phyloP scores from a whole-genome alignment of 2,797 vertebrate genomes.

The Xiphorhynchus erythropygius region DNA sequence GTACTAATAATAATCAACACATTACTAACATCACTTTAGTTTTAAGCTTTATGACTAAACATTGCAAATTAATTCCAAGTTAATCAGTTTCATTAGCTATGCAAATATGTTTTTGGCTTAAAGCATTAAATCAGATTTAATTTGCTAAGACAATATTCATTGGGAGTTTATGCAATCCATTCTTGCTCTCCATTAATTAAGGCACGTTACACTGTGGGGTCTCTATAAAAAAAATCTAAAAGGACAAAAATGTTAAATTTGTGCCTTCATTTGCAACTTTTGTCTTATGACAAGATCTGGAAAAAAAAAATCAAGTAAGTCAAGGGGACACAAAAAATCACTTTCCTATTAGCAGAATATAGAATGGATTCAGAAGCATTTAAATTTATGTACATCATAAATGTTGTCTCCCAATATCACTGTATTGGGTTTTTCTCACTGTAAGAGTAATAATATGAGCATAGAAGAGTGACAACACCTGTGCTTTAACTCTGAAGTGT shows the following conservation, averaged over 20 bases:
- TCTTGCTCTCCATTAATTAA: slow-evolving; percentile 32
- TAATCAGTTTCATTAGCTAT: slow-evolving; percentile 65
- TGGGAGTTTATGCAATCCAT: background rate
- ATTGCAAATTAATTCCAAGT: slow-evolving; percentile 65
- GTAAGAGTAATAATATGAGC: background rate
- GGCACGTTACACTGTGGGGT: background rate
- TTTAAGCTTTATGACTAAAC: slow-evolving; percentile 55
- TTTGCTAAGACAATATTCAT: slow-evolving; percentile 42
- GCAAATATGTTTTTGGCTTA: slow-evolving; percentile 63
- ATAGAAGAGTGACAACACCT: background rate
- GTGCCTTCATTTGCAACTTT: background rate
- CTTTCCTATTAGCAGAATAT: background rate
- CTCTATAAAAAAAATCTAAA: background rate
- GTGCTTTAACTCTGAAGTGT: background rate
- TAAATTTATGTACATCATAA: background rate
- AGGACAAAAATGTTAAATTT: background rate
- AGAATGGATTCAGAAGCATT: background rate
- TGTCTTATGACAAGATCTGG: background rate
- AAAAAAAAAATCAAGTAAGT: background rate
- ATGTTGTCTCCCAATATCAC: background rate
- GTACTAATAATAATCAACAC: slow-evolving; percentile 71
- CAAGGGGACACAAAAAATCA: background rate
- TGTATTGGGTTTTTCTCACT: background rate
- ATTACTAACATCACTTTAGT: slow-evolving; percentile 65
- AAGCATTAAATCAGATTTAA: slow-evolving; percentile 69